Evolutionary conservation across 2,797 vertebrate species (phyloP), one percentile per base, ranked within the genome.

Genomic region (Bradypodion ventrale): DNA sequence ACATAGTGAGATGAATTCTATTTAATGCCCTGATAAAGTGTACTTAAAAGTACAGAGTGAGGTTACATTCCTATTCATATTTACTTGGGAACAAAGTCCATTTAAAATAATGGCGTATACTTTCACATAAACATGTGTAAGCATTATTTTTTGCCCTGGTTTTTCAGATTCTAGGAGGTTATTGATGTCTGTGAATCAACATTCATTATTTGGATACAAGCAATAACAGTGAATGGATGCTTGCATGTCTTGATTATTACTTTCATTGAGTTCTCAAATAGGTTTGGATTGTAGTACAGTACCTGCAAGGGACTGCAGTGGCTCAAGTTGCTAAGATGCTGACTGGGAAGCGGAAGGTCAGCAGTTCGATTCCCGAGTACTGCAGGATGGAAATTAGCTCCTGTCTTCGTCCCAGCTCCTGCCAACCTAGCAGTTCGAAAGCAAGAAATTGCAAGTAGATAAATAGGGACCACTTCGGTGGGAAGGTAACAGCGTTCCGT

Each of bases 31-130:
- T 40, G 78, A 65, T 75, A 75, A 25, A 60, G 59, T 40, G 85
- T 42, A 80, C 83, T 89, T 84, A 80, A 75, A 87, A 84, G 32
- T 89, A 29, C 8, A 72, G 40, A 60, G 37, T 42, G 27, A 21
- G 42, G 46, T 75, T 35, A n/a, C 1, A n/a, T 7, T 77, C 25
- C 25, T 13, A 10, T 42, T 10, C 35, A 42, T 59, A 40, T 15
- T 37, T 13, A 25, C 32, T 62, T 77, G 68, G 8, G 8, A 29
- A 27, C 49, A 70, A 59, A 16, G 13, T 25, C 68, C 68, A 42
- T 70, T 70, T 19, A 70, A 70, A 10, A 37, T 32, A 52, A 4
- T 15, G 32, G 12, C 59, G 29, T 63, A 62, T 29, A 29, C 7
- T 27, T 15, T 35, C 35, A 40, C 7, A 21, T 40, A 62, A 42